These are phyloP conservation scores for Mixornis gularis DNA, from an alignment of 2,113 vertebrate species.

Conservation along the genomic window DNA sequence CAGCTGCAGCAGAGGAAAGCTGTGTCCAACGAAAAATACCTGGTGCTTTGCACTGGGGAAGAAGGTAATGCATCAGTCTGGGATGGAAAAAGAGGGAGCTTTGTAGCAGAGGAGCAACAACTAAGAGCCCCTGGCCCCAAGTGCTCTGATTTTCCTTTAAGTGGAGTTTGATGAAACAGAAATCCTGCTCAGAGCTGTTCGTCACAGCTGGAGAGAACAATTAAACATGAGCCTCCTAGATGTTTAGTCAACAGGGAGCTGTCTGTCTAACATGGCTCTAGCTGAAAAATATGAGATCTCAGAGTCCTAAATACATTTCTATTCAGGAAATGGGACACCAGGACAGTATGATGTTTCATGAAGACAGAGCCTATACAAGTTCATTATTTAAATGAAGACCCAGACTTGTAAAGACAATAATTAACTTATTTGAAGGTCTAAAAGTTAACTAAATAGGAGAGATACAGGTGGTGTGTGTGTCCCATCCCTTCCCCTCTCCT, in stretches of 20 bases:
- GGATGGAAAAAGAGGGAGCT: neutral
- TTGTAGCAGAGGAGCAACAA: neutral
- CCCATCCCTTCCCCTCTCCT: neutral
- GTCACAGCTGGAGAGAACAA: slow-evolving; percentile 59
- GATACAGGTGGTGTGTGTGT: neutral
- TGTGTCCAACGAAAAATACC: neutral
- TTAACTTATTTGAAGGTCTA: neutral
- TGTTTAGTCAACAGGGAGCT: slow-evolving; percentile 56
- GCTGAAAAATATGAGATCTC: slow-evolving; percentile 11
- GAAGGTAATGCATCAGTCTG: neutral
- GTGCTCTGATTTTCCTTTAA: slow-evolving; percentile 34
- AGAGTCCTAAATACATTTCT: neutral
- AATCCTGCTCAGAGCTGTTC: slow-evolving; percentile 44
- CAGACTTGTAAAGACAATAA: neutral
- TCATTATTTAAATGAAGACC: neutral
- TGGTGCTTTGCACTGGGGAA: neutral
- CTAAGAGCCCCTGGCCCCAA: neutral
- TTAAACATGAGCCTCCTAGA: slow-evolving; percentile 46
- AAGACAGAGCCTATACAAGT: neutral
- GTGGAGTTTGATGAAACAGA: slow-evolving; percentile 45
- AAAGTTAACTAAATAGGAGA: neutral
- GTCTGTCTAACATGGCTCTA: slow-evolving; percentile 21
- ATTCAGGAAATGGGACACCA: neutral
- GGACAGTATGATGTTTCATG: neutral
- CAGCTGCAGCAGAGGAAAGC: neutral